Percentiles rank a stretch among this genome's conserved stretches.
These are phyloP conservation scores for Gavia stellata DNA, from an alignment of 2,113 vertebrate genomes.

Conservation along the genomic window DNA sequence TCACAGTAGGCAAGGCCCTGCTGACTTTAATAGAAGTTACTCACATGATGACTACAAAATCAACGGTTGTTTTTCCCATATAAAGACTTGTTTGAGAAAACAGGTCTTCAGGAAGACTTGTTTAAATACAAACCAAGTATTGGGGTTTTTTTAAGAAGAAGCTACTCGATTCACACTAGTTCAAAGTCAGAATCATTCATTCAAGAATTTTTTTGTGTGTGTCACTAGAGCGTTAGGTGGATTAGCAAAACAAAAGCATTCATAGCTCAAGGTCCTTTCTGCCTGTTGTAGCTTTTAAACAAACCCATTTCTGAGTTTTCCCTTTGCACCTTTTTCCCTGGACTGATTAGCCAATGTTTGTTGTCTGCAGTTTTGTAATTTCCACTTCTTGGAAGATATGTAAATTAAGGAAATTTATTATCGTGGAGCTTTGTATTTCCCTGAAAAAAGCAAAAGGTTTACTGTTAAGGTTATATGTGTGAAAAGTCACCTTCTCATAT, in stretches of 20 bases:
- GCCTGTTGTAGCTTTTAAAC: background rate
- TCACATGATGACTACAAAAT: background rate
- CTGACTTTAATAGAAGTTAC: background rate
- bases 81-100: background rate
- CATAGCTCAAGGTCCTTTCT: background rate
- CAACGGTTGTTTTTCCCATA: background rate
- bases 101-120: background rate
- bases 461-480: slow-evolving; percentile 42
- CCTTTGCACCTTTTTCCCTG: slow-evolving; percentile 17
- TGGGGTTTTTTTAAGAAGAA: background rate
- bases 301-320: background rate
- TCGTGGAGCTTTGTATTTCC: slow-evolving; percentile 28
- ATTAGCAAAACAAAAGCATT: slow-evolving; percentile 37
- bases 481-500: slow-evolving; percentile 58
- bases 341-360: slow-evolving; percentile 32
- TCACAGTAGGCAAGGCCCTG: background rate
- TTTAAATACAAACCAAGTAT: background rate
- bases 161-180: background rate
- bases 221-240: background rate
- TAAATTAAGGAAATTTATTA: slow-evolving; percentile 35
- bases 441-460: slow-evolving; percentile 50
- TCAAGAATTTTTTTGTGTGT: background rate
- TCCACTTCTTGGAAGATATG: slow-evolving; percentile 44
- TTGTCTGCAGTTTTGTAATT: slow-evolving; percentile 43
- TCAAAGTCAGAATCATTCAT: background rate